Conservation (phyloP, 1,140 invertebrate species). For the Brachionus paranguensis region DNA sequence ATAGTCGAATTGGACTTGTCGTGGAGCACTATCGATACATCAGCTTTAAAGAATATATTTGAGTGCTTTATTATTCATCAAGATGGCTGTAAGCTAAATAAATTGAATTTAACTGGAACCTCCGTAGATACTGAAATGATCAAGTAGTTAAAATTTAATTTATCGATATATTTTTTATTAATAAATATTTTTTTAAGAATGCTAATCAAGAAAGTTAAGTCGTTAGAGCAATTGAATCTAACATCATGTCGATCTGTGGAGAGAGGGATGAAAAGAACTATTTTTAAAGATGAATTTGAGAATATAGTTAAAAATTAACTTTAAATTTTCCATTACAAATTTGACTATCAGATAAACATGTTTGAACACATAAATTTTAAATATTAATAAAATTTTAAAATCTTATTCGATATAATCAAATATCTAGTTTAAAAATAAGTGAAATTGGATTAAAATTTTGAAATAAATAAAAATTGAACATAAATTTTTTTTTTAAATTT, state of each 20-base stretch:
- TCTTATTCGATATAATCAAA: too few species aligned
- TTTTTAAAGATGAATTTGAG: background rate
- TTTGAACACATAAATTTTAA: too few species aligned
- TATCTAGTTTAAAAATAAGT: too few species aligned
- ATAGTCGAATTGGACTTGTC: conserved; percentile 10
- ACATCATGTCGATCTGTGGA: conserved; percentile 32
- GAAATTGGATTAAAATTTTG: too few species aligned
- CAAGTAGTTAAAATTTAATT: background rate
- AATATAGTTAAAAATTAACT: background rate
- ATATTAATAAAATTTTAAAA: too few species aligned
- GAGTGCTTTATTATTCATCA: background rate
- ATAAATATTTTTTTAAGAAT: background rate
- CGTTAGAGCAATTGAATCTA: conserved; percentile 9
- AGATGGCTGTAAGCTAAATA: background rate
- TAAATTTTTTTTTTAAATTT: too few species aligned
- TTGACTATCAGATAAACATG: background rate
- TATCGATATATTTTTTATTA: background rate
- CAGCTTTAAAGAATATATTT: background rate
- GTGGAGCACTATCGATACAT: background rate
- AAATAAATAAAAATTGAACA: too few species aligned
- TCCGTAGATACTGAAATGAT: conserved; percentile 27
- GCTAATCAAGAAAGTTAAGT: background rate
- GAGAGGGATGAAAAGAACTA: background rate
- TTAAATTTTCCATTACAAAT: background rate
- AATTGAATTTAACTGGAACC: conserved; percentile 8